Conservation (phyloP, 1,140 invertebrate genomes). For the Drosophila erecta region DNA sequence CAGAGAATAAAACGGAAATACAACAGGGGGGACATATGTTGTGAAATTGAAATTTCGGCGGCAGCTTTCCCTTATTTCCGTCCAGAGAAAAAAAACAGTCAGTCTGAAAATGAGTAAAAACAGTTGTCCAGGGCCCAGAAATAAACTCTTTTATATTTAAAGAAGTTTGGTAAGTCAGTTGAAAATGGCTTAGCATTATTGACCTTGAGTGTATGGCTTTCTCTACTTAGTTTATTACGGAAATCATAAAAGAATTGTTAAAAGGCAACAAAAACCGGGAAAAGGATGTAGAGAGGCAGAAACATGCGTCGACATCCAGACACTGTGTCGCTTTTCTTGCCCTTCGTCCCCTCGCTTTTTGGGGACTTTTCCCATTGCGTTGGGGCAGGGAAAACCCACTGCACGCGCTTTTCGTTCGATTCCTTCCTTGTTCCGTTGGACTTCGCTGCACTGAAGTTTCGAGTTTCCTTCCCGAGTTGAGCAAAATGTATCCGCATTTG, state of each 20-base stretch:
- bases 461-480: slow-evolving; percentile 35
- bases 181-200: too few relatives aligned
- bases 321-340: slow-evolving; percentile 50
- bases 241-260: slow-evolving; percentile 67
- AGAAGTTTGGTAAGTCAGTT: too few relatives aligned
- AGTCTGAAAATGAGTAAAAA: too few relatives aligned
- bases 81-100: slow-evolving; percentile 1
- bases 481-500: slow-evolving; percentile 46
- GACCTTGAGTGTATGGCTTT: not conserved
- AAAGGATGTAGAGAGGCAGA: slow-evolving; percentile 19
- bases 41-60: slow-evolving; percentile 47
- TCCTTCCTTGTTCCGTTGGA: slow-evolving; percentile 23
- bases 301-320: slow-evolving; percentile 51
- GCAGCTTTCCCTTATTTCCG: slow-evolving; percentile 8
- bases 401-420: slow-evolving; percentile 35
- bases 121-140: too few relatives aligned
- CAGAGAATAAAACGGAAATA: slow-evolving; percentile 10
- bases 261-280: slow-evolving; percentile 30
- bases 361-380: slow-evolving; percentile 45
- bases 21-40: slow-evolving; percentile 24
- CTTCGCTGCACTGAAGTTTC: slow-evolving; percentile 38
- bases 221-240: slow-evolving; percentile 32
- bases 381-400: slow-evolving; percentile 26
- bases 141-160: too few relatives aligned
- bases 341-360: not conserved